phyloP scores from a whole-genome alignment of 1,140 invertebrate species.

The Zaprionus gabonicus region DNA sequence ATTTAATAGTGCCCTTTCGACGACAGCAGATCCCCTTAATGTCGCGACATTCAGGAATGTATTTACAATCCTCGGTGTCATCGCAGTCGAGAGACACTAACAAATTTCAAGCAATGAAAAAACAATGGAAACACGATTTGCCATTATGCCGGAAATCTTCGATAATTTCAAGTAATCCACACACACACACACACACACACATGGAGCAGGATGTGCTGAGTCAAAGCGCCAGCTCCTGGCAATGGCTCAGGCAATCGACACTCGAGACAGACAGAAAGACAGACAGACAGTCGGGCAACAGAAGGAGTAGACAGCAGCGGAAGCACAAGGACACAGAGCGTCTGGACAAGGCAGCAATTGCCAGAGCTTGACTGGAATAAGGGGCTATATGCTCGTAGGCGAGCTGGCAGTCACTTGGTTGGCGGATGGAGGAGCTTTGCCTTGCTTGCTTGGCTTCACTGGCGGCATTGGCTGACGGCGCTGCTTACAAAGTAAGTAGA shows the following conservation, averaged over 20 bases:
- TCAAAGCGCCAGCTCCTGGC: conserved; percentile 36
- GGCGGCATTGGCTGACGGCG: not conserved
- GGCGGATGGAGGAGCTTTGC: conserved; percentile 4
- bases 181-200: conserved; percentile 29
- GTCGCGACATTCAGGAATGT: conserved; percentile 23
- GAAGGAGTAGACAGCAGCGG: conserved; percentile 12
- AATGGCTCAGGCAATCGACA: conserved; percentile 61
- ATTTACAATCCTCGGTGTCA: conserved; percentile 39
- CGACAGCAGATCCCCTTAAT: conserved; percentile 26
- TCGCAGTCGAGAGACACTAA: conserved; percentile 35
- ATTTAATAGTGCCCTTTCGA: conserved; percentile 29
- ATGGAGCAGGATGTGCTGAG: conserved; percentile 28
- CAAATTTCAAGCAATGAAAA: conserved; percentile 55
- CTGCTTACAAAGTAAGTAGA: conserved; percentile 45
- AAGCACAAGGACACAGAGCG: conserved; percentile 39
- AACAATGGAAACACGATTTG: conserved; percentile 57
- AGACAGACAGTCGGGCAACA: conserved; percentile 5
- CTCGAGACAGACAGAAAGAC: conserved; percentile 33
- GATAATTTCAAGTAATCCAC: conserved; percentile 75
- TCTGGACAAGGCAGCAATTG: conserved; percentile 19
- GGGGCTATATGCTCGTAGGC: conserved; percentile 25
- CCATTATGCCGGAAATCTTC: conserved; percentile 70
- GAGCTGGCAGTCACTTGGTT: conserved; percentile 20
- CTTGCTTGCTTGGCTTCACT: conserved; percentile 4
- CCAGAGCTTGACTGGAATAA: conserved; percentile 31